Evolutionary conservation across 1,140 invertebrate species (phyloP).

Genomic region (Oryzaephilus surinamensis): DNA sequence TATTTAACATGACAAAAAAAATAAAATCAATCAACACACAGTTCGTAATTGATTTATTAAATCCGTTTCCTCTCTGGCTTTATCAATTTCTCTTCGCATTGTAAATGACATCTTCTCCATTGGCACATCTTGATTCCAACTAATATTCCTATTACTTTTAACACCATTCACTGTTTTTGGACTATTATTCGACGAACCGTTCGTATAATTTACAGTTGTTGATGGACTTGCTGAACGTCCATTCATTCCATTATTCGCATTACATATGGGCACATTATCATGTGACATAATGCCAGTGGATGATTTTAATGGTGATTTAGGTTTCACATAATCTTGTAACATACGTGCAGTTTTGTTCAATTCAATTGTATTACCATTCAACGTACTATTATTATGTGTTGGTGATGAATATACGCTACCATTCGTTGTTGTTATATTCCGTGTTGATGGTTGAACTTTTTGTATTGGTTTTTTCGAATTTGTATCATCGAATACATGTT

Average conservation of each 20-base stretch:
- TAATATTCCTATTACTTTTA: slow-evolving; percentile 42
- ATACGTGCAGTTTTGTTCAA: not conserved
- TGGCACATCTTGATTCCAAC: slow-evolving; percentile 60
- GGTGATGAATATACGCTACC: slow-evolving; percentile 16
- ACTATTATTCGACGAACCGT: slow-evolving; percentile 14
- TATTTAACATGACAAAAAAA: slow-evolving; percentile 1
- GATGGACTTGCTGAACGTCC: not conserved
- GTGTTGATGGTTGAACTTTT: slow-evolving; percentile 45
- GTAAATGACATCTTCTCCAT: slow-evolving; percentile 78
- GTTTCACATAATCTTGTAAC: slow-evolving; percentile 52
- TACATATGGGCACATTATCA: slow-evolving; percentile 36
- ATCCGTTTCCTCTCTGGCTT: slow-evolving; percentile 80
- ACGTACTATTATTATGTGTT: not conserved
- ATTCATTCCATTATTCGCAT: slow-evolving; percentile 9
- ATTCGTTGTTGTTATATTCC: slow-evolving; percentile 24
- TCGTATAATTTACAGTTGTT: slow-evolving; percentile 41
- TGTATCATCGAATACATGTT: slow-evolving; percentile 33
- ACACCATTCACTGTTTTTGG: slow-evolving; percentile 37
- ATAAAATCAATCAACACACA: slow-evolving; percentile 44
- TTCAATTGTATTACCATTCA: slow-evolving; percentile 4
- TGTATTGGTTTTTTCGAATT: slow-evolving; percentile 41
- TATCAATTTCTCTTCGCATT: slow-evolving; percentile 82
- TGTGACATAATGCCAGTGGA: slow-evolving; percentile 37
- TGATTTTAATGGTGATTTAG: slow-evolving; percentile 55
- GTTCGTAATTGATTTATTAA: slow-evolving; percentile 71